Evolutionary conservation across 2,797 vertebrate genomes (phyloP).

Genomic region (Bradypus variegatus): DNA sequence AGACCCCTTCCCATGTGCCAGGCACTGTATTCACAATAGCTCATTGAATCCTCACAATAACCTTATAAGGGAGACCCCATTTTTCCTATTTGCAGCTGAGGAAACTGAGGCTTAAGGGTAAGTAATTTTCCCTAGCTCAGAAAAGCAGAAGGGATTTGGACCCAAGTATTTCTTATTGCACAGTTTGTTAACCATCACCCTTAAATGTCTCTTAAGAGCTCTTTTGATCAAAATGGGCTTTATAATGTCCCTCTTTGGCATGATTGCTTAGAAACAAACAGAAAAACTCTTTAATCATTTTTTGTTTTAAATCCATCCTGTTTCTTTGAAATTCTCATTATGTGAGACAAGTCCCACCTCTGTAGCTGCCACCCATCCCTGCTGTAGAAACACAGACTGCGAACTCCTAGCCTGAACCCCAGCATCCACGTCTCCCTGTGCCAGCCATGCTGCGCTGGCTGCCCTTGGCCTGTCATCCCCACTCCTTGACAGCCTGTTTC

Average conservation of each 20-base stretch:
- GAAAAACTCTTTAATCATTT: not conserved
- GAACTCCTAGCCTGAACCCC: not conserved
- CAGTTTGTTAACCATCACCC: not conserved
- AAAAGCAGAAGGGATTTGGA: not conserved
- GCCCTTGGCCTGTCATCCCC: not conserved
- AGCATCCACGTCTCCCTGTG: not conserved
- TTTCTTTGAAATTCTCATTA: not conserved
- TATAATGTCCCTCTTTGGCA: not conserved
- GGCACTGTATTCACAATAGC: not conserved
- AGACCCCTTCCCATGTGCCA: not conserved
- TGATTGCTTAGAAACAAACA: slow-evolving; percentile 13
- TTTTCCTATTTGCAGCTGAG: not conserved
- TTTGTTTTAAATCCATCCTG: not conserved
- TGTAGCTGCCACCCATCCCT: not conserved
- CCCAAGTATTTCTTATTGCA: not conserved
- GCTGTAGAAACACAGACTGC: not conserved
- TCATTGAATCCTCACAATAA: not conserved
- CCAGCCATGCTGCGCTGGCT: not conserved
- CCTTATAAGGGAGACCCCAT: too few species aligned
- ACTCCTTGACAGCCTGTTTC: not conserved
- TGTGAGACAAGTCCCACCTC: not conserved
- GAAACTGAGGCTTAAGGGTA: not conserved
- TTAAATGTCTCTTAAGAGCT: not conserved
- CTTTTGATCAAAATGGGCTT: not conserved
- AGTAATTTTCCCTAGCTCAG: not conserved